phyloP scores from a whole-genome alignment of 2,888 invertebrate species.

The Drosophila neutralis region DNA sequence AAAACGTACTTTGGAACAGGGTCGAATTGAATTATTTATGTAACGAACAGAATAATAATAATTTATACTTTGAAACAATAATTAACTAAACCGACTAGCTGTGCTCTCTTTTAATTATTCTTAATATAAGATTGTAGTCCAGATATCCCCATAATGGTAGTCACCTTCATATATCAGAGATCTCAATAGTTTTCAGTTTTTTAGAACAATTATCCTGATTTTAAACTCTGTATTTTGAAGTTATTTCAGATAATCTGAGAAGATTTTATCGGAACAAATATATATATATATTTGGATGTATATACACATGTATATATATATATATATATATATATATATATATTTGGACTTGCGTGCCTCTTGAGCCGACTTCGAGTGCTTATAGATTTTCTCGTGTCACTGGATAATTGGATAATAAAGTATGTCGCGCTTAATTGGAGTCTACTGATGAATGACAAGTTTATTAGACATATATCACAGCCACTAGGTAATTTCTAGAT shows the following conservation, averaged over 20 bases:
- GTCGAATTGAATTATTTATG: conserved; percentile 12
- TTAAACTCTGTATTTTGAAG: background rate
- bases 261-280: background rate
- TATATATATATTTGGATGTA: background rate
- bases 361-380: background rate
- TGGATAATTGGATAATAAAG: conserved; percentile 12
- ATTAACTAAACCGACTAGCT: background rate
- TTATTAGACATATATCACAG: conserved; percentile 28
- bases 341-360: conserved; percentile 27
- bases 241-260: background rate
- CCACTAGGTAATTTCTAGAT: conserved; percentile 10
- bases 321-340: background rate
- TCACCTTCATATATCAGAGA: too few species aligned
- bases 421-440: conserved; percentile 4
- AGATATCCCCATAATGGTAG: background rate
- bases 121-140: background rate
- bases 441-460: conserved; percentile 20
- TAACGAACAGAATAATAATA: conserved; percentile 14
- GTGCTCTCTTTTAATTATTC: background rate
- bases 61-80: background rate
- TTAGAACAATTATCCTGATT: too few species aligned
- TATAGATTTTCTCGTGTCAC: conserved; percentile 24
- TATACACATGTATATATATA: background rate
- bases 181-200: too few species aligned
- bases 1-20: conserved; percentile 2